phyloP scores from a whole-genome alignment of 2,113 vertebrate genomes.

The Callithrix jacchus region DNA sequence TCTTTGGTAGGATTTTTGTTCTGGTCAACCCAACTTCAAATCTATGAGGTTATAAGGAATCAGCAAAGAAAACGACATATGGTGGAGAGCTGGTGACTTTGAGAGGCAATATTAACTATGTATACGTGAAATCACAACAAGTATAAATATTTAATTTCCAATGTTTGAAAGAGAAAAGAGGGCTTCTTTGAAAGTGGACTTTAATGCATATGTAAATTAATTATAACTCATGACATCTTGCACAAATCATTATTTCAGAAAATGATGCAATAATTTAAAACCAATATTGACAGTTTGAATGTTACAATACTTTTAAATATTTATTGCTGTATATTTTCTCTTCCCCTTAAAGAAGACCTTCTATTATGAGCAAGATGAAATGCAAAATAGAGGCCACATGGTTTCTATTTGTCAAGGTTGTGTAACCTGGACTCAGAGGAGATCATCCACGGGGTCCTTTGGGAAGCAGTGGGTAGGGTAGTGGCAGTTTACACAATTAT shows the following conservation, averaged over 20 bases:
- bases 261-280: slow-evolving; percentile 68
- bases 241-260: slow-evolving; percentile 76
- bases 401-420: background rate
- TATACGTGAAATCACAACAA: slow-evolving; percentile 63
- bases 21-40: background rate
- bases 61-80: slow-evolving; percentile 20
- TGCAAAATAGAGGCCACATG: background rate
- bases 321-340: background rate
- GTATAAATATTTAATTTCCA: slow-evolving; percentile 76
- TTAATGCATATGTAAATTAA: slow-evolving; percentile 74
- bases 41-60: background rate
- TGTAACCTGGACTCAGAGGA: background rate
- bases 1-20: background rate
- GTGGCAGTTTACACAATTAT: background rate
- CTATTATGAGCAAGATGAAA: background rate
- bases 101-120: slow-evolving; percentile 68
- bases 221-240: slow-evolving; percentile 72
- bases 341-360: slow-evolving; percentile 7
- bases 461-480: background rate
- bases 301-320: slow-evolving; percentile 55
- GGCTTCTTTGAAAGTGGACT: slow-evolving; percentile 56
- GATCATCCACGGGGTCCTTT: background rate
- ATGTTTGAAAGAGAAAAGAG: slow-evolving; percentile 62
- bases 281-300: slow-evolving; percentile 70
- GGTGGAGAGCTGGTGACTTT: slow-evolving; percentile 60